Percentiles rank a stretch among this genome's conserved stretches.
Conservation (phyloP, 1,140 invertebrate genomes). For the Neodiprion lecontei region DNA sequence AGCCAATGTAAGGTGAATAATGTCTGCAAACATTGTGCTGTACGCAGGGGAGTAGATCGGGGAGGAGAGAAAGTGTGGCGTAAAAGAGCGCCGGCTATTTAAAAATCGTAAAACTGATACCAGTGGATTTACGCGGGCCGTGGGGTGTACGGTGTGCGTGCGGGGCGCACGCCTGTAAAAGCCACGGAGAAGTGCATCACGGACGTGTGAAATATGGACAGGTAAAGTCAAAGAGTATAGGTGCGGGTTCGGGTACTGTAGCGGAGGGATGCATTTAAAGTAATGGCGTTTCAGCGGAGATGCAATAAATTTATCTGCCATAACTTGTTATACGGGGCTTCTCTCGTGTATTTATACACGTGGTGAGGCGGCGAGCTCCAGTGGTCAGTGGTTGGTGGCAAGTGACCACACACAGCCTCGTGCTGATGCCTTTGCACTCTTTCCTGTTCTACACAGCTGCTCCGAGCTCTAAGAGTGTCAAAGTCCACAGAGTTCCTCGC, state of each 20-base stretch:
- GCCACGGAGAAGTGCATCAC: conserved; percentile 21
- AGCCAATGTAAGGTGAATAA: neutral
- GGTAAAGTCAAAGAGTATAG: conserved; percentile 33
- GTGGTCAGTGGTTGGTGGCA: conserved; percentile 1
- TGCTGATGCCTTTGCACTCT: neutral
- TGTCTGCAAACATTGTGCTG: neutral
- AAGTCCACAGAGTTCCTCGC: neutral
- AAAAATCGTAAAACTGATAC: conserved; percentile 60
- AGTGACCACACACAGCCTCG: conserved; percentile 1
- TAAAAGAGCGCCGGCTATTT: conserved; percentile 51
- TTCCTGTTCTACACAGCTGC: neutral
- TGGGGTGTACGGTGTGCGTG: neutral
- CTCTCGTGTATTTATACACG: conserved; percentile 62
- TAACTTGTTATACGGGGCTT: conserved; percentile 63
- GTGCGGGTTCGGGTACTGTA: conserved; percentile 26
- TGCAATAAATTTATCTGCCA: conserved; percentile 65
- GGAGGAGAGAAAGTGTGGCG: conserved; percentile 20
- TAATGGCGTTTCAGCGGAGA: conserved; percentile 64
- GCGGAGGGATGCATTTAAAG: conserved; percentile 59
- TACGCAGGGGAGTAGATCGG: conserved; percentile 10
- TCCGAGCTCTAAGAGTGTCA: neutral
- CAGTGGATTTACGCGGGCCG: conserved; percentile 23
- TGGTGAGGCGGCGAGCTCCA: conserved; percentile 10
- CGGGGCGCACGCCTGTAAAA: neutral
- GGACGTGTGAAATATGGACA: conserved; percentile 30